Evolutionary conservation across 2,797 vertebrate genomes (phyloP).

Genomic region (Manis crassicaudata): DNA sequence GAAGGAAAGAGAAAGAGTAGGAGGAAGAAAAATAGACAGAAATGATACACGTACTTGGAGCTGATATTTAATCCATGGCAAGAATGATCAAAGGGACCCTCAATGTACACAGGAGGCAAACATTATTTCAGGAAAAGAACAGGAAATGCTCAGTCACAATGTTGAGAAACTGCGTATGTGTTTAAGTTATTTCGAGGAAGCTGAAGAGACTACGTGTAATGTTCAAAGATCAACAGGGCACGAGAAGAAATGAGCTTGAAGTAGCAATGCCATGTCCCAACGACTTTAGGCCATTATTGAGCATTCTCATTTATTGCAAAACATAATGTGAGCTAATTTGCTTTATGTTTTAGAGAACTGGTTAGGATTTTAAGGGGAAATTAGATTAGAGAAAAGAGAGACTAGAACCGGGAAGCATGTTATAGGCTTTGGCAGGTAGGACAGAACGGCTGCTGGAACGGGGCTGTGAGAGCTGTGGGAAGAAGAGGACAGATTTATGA

Average conservation of each 20-base stretch:
- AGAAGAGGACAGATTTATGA: background rate
- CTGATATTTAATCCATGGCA: background rate
- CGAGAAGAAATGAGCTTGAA: background rate
- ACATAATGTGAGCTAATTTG: background rate
- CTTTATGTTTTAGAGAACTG: background rate
- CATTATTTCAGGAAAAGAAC: background rate
- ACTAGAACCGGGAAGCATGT: background rate
- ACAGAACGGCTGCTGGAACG: background rate
- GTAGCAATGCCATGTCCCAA: background rate
- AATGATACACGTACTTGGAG: background rate
- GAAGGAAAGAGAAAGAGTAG: too few relatives aligned
- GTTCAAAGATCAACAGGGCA: too few relatives aligned
- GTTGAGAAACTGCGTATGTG: background rate
- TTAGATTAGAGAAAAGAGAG: background rate
- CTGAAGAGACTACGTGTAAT: too few relatives aligned
- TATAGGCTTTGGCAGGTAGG: background rate
- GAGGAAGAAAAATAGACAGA: background rate
- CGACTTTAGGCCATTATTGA: background rate
- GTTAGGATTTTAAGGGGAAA: background rate
- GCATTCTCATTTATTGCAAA: background rate
- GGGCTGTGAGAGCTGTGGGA: background rate
- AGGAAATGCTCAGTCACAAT: background rate
- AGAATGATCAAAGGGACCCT: background rate
- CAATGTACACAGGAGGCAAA: background rate
- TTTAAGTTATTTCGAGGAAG: background rate